phyloP scores from a whole-genome alignment of 1,140 invertebrate species.

The Neuroterus valhalla region DNA sequence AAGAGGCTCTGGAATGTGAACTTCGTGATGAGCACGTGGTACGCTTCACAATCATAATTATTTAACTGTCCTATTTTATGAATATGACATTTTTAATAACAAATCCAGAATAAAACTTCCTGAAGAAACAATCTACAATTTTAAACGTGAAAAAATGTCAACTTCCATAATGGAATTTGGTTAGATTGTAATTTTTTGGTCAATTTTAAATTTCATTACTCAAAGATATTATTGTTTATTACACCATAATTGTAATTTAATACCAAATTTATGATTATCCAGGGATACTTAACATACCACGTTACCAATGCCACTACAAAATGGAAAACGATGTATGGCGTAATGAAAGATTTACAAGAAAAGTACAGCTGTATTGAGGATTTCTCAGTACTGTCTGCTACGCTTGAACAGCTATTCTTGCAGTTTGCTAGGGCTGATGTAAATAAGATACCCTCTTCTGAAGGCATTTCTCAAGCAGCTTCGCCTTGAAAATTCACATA shows the following conservation, averaged over 20 bases:
- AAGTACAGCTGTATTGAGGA: constrained; percentile 68
- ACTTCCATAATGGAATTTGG: no score
- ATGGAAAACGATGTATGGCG: constrained; percentile 70
- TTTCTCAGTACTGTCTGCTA: constrained; percentile 70
- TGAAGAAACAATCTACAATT: neutral
- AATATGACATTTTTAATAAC: neutral
- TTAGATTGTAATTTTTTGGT: no score
- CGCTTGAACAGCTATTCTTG: constrained; percentile 71
- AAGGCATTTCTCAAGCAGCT: no score
- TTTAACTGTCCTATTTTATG: no score
- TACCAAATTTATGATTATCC: constrained; percentile 20
- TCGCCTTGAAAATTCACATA: no score
- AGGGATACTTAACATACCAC: constrained; percentile 70
- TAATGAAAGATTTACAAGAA: constrained; percentile 65
- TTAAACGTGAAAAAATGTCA: neutral
- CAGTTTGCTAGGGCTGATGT: constrained; percentile 67
- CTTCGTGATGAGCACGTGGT: constrained; percentile 69
- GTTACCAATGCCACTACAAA: constrained; percentile 62
- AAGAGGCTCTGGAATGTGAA: constrained; percentile 62
- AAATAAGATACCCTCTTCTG: neutral
- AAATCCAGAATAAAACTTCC: no score
- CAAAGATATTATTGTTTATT: no score
- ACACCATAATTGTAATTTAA: no score
- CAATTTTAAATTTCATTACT: no score
- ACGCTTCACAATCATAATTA: constrained; percentile 33